Conservation (phyloP, 2,888 invertebrate species). For the Philereme vetulata region DNA sequence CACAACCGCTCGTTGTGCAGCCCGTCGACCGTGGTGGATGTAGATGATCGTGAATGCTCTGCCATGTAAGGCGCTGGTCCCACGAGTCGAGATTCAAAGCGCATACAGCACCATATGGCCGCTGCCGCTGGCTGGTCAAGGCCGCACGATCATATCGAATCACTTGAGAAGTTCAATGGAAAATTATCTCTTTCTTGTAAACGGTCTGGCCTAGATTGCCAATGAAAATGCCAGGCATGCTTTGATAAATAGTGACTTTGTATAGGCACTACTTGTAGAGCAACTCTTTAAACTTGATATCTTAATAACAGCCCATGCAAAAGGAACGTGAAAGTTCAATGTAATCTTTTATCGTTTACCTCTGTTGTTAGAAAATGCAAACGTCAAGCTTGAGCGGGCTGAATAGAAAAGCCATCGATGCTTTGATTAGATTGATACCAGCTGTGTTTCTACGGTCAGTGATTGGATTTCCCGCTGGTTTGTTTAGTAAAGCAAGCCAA, state of each 20-base stretch:
- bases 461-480: constrained; percentile 60
- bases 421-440: constrained; percentile 54
- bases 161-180: constrained; percentile 55
- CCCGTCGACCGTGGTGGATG: constrained; percentile 28
- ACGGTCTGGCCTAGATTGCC: constrained; percentile 50
- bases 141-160: constrained; percentile 51
- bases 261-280: constrained; percentile 23
- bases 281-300: constrained; percentile 10
- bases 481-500: constrained; percentile 50
- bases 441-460: constrained; percentile 54
- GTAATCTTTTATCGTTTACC: constrained; percentile 20
- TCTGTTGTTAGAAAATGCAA: constrained; percentile 30
- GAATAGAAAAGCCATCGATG: constrained; percentile 50
- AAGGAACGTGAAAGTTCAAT: constrained; percentile 21
- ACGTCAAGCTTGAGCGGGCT: constrained; percentile 45
- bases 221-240: constrained; percentile 46
- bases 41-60: constrained; percentile 52
- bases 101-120: constrained; percentile 61
- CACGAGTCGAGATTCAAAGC: constrained; percentile 54
- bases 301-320: not conserved
- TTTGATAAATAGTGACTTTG: constrained; percentile 36
- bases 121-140: constrained; percentile 56
- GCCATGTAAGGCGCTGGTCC: constrained; percentile 60
- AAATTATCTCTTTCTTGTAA: constrained; percentile 53
- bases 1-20: constrained; percentile 17